Evolutionary conservation across 92 coral and sea anemone species (phyloP), one percentile per base, ranked within the genome.

Genomic region (Parazoanthus darwini): DNA sequence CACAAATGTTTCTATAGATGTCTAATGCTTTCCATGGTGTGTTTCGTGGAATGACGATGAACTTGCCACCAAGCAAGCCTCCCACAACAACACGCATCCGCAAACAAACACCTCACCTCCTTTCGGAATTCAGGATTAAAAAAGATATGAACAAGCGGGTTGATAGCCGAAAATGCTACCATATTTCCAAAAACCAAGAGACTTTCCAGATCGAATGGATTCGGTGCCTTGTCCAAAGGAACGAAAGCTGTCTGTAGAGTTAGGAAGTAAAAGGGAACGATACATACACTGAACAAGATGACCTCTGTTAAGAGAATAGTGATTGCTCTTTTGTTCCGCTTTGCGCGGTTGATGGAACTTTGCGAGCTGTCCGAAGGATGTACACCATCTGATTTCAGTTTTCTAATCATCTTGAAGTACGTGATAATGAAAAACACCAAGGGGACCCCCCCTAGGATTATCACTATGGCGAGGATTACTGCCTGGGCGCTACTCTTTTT

Each of bases 81-180:
- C 26, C 54, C 18, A 0, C 66, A 50, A 43, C 78, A 48, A 3
- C 3, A 35, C 26, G 72, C 56, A 51, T 44, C 44, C 4, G 44
- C 44, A 46, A 67, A 51, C 85, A 87, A 87, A 25, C 50, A 5
- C 13, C 13, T 67, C 5, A 92, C 58, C 50, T 94, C 95, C 38
- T 87, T 76, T 63, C 97, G 89, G 59, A 92, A 92, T 83, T 92
- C 97, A 50, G 86, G 81, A 74, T 92, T 94, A 0, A 94, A 74
- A 11, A 85, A 16, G 38, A 94, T 86, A 36, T 94, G 97, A 56
- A 92, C 80, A 1, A 90, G 23, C 5, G 97, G 97, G 63, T 94
- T 94, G 51, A 88, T 87, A 44, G 90, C 77, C 1, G 97, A 93
- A 75, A 90, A 93, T 0, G 90, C 46, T 11, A 92, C 88, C 90